Percentiles rank a stretch among this genome's conserved stretches.
These are phyloP conservation scores for Microctenopoma lineatum DNA, from an alignment of 2,797 vertebrate species.

Conservation along the genomic window DNA sequence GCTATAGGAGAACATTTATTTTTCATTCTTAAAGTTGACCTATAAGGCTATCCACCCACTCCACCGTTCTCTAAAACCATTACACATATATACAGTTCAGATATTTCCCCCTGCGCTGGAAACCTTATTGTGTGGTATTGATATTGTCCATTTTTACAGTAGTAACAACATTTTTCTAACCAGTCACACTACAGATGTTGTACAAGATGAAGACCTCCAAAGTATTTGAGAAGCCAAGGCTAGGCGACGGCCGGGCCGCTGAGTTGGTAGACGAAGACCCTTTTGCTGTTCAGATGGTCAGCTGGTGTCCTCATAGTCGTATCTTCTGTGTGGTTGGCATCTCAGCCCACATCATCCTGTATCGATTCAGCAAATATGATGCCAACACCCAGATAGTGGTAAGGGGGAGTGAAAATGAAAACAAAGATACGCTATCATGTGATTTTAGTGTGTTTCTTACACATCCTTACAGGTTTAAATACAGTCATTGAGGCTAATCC, in stretches of 20 bases:
- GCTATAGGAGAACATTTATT: background rate
- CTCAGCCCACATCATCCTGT: conserved; percentile 93
- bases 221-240: conserved; percentile 95
- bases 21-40: background rate
- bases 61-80: background rate
- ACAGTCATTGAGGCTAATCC: background rate
- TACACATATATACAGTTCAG: background rate
- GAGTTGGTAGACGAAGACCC: conserved; percentile 96
- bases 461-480: background rate
- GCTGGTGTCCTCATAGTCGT: conserved; percentile 96
- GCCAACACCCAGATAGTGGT: conserved; percentile 93
- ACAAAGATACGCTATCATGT: background rate
- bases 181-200: conserved; percentile 98
- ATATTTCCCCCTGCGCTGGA: background rate
- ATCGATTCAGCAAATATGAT: conserved; percentile 96
- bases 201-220: conserved; percentile 98
- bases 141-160: too few relatives aligned
- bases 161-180: conserved; percentile 10
- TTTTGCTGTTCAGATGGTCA: conserved; percentile 95
- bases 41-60: background rate
- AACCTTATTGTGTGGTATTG: background rate
- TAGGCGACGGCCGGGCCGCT: conserved; percentile 85
- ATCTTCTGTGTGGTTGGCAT: conserved; percentile 96
- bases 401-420: conserved; percentile 72
- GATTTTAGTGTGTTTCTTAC: background rate